phyloP scores from a whole-genome alignment of 2,888 invertebrate species.

The Platycnemis pennipes region DNA sequence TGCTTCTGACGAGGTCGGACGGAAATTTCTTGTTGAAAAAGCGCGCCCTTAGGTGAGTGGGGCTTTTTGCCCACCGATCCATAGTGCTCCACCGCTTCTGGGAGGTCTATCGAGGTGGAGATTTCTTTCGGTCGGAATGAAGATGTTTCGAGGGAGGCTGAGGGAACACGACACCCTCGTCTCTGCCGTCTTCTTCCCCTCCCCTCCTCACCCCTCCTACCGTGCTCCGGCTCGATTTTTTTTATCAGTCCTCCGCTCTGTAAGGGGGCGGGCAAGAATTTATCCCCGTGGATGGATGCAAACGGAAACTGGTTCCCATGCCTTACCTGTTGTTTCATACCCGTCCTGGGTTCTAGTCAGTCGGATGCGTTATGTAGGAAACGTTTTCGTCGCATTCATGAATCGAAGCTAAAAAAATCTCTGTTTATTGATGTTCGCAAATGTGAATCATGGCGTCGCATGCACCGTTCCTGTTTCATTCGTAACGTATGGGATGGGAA shows the following conservation, averaged over 20 bases:
- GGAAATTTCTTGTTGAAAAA: background rate
- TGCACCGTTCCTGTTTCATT: too few species aligned
- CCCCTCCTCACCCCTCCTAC: background rate
- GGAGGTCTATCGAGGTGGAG: background rate
- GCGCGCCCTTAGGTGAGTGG: background rate
- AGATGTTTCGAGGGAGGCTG: conserved; percentile 21
- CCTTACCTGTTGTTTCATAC: background rate
- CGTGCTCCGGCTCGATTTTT: background rate
- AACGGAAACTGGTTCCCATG: background rate
- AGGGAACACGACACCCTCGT: background rate
- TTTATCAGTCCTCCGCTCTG: background rate
- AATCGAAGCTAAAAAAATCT: too few species aligned
- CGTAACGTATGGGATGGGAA: too few species aligned
- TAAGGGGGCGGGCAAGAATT: background rate
- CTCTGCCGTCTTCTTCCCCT: background rate
- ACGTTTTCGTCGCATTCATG: background rate
- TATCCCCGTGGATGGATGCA: background rate
- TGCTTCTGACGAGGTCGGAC: background rate
- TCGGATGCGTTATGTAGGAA: background rate
- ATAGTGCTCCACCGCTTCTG: background rate
- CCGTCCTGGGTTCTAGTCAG: background rate
- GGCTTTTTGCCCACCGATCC: background rate
- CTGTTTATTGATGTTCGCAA: too few species aligned
- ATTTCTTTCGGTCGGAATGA: background rate
- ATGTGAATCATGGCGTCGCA: too few species aligned